Evolutionary conservation across 2,888 invertebrate species (phyloP).

Genomic region (Xylocampa areola): DNA sequence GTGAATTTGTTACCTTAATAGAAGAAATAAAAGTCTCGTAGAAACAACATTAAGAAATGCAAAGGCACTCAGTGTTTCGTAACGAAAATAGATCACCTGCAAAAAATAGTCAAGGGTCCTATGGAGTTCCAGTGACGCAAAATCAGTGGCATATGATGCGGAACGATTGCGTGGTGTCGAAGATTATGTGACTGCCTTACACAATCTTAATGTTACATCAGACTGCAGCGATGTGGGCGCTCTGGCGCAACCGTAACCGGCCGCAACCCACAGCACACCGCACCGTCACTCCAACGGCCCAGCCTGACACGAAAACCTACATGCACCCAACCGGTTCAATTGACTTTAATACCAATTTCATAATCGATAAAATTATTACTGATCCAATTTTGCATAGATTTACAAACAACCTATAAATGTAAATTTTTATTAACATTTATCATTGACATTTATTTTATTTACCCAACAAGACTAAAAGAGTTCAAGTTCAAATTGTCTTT

Average conservation of each 20-base stretch:
- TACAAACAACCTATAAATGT: neutral
- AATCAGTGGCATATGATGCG: slow-evolving; percentile 66
- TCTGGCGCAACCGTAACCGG: slow-evolving; percentile 69
- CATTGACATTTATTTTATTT: neutral
- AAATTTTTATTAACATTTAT: neutral
- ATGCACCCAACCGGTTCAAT: slow-evolving; percentile 67
- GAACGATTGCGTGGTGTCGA: slow-evolving; percentile 69
- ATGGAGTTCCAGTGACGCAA: slow-evolving; percentile 54
- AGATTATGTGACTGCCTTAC: slow-evolving; percentile 76
- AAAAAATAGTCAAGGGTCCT: slow-evolving; percentile 25
- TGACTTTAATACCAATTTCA: slow-evolving; percentile 36
- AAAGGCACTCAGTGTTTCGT: slow-evolving; percentile 6
- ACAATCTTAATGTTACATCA: slow-evolving; percentile 81
- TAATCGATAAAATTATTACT: slow-evolving; percentile 33
- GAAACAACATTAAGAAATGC: too few species aligned
- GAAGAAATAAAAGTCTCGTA: too few species aligned
- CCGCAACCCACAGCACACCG: slow-evolving; percentile 31
- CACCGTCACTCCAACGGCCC: slow-evolving; percentile 45
- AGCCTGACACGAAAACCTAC: slow-evolving; percentile 82
- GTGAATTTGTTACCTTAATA: too few species aligned
- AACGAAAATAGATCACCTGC: slow-evolving; percentile 1
- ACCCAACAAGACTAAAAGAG: neutral
- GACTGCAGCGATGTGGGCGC: slow-evolving; percentile 58
- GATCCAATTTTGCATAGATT: slow-evolving; percentile 7
- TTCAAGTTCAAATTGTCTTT: slow-evolving; percentile 10